Percentiles rank a stretch among this genome's conserved stretches.
phyloP scores from a whole-genome alignment of 2,888 invertebrate species.

The Ethmia dodecea region DNA sequence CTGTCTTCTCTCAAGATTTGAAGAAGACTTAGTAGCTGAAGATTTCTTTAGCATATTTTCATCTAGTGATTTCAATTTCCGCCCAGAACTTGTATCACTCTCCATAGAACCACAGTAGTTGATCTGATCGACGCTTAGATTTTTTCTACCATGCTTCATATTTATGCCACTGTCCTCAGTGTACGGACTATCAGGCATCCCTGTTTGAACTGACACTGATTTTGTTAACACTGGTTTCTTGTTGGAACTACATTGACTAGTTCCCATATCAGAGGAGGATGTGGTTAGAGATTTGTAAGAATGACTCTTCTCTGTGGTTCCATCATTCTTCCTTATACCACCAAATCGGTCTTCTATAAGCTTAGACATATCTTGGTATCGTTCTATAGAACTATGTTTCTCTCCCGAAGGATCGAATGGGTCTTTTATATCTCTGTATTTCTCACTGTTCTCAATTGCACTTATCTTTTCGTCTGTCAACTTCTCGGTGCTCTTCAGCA shows the following conservation, averaged over 20 bases:
- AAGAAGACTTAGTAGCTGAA: constrained; percentile 62
- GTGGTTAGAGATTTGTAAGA: constrained; percentile 72
- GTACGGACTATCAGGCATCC: constrained; percentile 64
- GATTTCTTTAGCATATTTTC: constrained; percentile 72
- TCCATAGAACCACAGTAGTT: constrained; percentile 74
- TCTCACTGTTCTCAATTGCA: constrained; percentile 55
- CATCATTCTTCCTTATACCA: constrained; percentile 58
- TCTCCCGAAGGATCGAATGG: constrained; percentile 79
- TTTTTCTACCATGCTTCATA: constrained; percentile 68
- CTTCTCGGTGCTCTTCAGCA: constrained; percentile 66
- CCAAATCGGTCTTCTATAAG: constrained; percentile 83
- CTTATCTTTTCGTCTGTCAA: constrained; percentile 64
- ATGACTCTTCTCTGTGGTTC: constrained; percentile 69
- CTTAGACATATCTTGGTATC: constrained; percentile 85
- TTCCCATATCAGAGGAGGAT: constrained; percentile 74
- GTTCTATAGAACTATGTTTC: constrained; percentile 83
- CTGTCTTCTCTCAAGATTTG: constrained; percentile 67
- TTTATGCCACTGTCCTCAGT: constrained; percentile 58
- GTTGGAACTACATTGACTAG: constrained; percentile 67
- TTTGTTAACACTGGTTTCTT: constrained; percentile 70
- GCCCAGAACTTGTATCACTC: constrained; percentile 67
- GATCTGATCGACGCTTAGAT: constrained; percentile 71
- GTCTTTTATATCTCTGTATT: constrained; percentile 66
- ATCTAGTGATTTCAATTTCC: constrained; percentile 67
- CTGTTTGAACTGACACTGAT: constrained; percentile 72